phyloP scores from a whole-genome alignment of 2,797 vertebrate genomes.

The Megaceryle alcyon region DNA sequence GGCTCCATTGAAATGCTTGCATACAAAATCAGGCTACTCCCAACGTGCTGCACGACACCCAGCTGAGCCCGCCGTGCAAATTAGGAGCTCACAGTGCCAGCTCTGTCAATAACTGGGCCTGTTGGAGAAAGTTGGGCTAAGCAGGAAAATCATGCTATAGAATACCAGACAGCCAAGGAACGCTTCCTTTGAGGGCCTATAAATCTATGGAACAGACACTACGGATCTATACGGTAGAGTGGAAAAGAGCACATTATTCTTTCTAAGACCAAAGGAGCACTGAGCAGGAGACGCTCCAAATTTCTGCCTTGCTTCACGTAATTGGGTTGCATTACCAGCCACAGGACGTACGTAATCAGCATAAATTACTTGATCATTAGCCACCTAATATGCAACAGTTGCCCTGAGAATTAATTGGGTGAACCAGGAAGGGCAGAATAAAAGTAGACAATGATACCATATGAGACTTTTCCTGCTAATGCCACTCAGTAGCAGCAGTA shows the following conservation, averaged over 20 bases:
- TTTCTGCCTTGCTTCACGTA: neutral
- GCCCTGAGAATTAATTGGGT: constrained; percentile 3
- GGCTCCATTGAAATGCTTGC: neutral
- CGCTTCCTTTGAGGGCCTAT: neutral
- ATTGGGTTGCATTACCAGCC: constrained; percentile 6
- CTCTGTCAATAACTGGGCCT: neutral
- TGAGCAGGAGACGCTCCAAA: neutral
- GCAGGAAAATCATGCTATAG: neutral
- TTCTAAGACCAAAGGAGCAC: neutral
- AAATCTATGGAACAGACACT: neutral
- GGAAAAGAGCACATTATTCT: neutral
- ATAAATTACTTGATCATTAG: constrained; percentile 21
- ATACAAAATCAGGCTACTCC: constrained; percentile 19
- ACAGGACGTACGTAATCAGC: neutral
- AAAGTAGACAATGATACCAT: neutral
- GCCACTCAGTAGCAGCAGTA: neutral
- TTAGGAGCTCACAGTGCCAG: neutral
- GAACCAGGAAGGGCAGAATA: neutral
- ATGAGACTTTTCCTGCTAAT: neutral
- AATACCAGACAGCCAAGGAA: neutral
- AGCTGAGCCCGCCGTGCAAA: neutral
- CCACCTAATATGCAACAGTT: constrained; percentile 13
- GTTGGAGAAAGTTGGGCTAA: neutral
- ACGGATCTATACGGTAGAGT: neutral
- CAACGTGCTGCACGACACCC: neutral